Base-by-base conservation (phyloP, 2,797 vertebrate species). In the Percopsis omiscomaycus region DNA sequence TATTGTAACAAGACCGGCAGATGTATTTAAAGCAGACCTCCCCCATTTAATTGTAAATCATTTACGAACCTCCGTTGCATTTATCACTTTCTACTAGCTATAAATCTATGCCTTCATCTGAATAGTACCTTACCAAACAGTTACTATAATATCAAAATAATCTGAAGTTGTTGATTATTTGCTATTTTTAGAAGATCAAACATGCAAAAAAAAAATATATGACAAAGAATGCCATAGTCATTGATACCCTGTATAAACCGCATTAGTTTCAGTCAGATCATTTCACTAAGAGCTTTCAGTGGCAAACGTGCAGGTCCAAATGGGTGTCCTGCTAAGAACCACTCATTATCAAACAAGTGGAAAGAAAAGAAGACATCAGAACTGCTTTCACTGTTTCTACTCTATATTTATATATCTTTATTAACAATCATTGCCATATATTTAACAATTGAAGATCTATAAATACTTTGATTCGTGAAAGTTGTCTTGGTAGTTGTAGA, bases 221-320 rank as follows among this genome's bases (percentile, higher is more conserved):
- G 93, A 91, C 86, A 91, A 89, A 89, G 90, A 93, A 42, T 73
- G 65, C 66, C 66, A 89, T 92, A 90, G 91, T 89, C 90, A 92
- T 93, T 92, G 89, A 93, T 97, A 98, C 97, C 97, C 96, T 98
- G 96, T 98, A 94, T 95, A 89, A 88, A 91, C 92, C 91, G 89
- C 87, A 72, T 80, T 69, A 81, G 81, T 88, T 86, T 88, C 79
- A 88, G 80, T 88, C 81, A 78, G 74, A 88, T 86, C 86, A 84
- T 87, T 91, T 42, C 37, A 42, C 37, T 81, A 92, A 59, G 81
- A 95, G 93, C 91, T 94, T 90, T 90, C 86, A 92, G 87, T 90
- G 90, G 85, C 77, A 85, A 83, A 89, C 75, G 79, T 85, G 87
- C 84, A 85, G 80, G 84, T 82, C 67, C 80, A 83, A 80, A 89